Base-by-base conservation (phyloP, 2,797 vertebrate genomes). In the Scomberomorus guttatus region DNA sequence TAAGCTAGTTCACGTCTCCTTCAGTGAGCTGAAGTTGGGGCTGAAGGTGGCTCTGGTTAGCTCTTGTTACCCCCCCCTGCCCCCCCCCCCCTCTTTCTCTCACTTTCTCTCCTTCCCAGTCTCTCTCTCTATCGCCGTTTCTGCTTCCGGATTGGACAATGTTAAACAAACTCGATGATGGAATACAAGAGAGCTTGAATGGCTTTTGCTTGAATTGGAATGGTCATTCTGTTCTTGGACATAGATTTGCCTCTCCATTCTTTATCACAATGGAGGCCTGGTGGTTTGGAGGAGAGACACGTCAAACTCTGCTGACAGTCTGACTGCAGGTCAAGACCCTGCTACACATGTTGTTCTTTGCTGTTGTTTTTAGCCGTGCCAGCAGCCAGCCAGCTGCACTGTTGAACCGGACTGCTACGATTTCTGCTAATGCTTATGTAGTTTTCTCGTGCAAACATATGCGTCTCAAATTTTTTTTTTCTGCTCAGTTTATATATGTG, bases 131-230 rank as follows among this genome's bases (percentile, higher is more conserved):
- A 62, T 81, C 25, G 58, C 66, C 57, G 44, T 81, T 57, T 89
- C 64, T 61, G 80, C 75, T 82, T 91, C 86, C 83, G 76, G 77
- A 77, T 84, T 69, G 81, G 66, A 90, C 87, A 87, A 87, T 82
- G 87, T 90, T 72, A 87, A 89, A 91, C 81, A 87, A 90, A 91
- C 86, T 81, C 14, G 56, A 80, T 88, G 92, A 89, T 89, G 80
- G 87, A 89, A 87, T 46, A 87, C 81, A 61, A 82, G 78, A 77
- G 79, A 51, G 75, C 65, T 29, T 91, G 86, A 90, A 91, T 90
- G 82, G 87, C 62, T 82, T 85, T 78, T 57, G 84, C 84, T 89
- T 87, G 82, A 85, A 80, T 89, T 87, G 81, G 61, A 90, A 67
- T 82, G 84, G 69, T 83, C 83, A 78, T 89, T 92, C 84, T 82